These are phyloP conservation scores for Icerya purchasi DNA, from an alignment of 2,888 invertebrate species.

Conservation along the genomic window DNA sequence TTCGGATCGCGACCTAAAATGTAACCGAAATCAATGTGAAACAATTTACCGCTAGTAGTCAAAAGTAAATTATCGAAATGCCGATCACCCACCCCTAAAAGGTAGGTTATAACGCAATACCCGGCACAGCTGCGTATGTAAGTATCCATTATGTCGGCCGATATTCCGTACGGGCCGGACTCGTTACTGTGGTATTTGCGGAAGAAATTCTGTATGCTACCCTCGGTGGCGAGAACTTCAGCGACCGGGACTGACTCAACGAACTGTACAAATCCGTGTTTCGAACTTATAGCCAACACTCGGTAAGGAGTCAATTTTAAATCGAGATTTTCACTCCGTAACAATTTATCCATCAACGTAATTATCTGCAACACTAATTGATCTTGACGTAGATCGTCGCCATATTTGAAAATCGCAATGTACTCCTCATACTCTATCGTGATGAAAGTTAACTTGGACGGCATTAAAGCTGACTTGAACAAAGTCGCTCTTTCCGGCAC, in stretches of 20 bases:
- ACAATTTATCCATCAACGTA: constrained; percentile 86
- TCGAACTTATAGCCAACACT: constrained; percentile 85
- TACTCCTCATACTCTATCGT: constrained; percentile 65
- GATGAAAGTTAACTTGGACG: constrained; percentile 69
- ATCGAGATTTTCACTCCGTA: constrained; percentile 86
- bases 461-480: constrained; percentile 93
- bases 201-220: constrained; percentile 81
- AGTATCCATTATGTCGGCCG: constrained; percentile 88
- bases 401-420: constrained; percentile 90
- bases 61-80: constrained; percentile 92
- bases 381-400: constrained; percentile 92
- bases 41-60: constrained; percentile 70
- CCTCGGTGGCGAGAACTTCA: constrained; percentile 68
- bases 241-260: constrained; percentile 83
- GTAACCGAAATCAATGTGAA: constrained; percentile 97
- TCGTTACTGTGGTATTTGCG: constrained; percentile 74
- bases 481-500: constrained; percentile 71
- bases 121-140: constrained; percentile 89
- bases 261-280: constrained; percentile 86
- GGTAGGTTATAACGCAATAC: constrained; percentile 93
- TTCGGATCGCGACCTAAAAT: constrained; percentile 95
- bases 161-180: constrained; percentile 69
- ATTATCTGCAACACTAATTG: constrained; percentile 95
- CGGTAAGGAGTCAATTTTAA: constrained; percentile 86
- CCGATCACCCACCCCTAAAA: constrained; percentile 90